Evolutionary conservation across 1,140 invertebrate genomes (phyloP).

Genomic region (Sinella curviseta): DNA sequence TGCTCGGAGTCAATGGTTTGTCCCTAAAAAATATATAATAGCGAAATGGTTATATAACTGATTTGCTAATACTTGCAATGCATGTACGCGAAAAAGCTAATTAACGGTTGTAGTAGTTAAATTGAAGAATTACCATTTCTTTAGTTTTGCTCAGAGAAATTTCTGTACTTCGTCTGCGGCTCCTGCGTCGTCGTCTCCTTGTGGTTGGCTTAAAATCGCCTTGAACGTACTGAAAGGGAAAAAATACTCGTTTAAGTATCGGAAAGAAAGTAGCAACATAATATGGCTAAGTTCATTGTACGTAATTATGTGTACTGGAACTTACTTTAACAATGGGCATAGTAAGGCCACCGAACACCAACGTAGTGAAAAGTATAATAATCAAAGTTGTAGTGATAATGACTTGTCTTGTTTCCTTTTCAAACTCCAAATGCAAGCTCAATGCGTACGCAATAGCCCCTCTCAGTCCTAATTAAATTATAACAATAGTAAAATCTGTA

Average conservation of each 20-base stretch:
- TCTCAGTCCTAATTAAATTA: constrained; percentile 59
- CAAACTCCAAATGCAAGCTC: constrained; percentile 92
- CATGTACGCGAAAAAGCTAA: background rate
- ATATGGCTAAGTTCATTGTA: too few relatives aligned
- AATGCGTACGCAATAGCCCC: constrained; percentile 98
- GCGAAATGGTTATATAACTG: too few relatives aligned
- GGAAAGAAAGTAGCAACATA: too few relatives aligned
- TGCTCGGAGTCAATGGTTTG: constrained; percentile 95
- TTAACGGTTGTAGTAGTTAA: constrained; percentile 32
- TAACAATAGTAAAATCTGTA: background rate
- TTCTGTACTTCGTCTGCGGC: constrained; percentile 72
- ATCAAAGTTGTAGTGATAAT: constrained; percentile 96
- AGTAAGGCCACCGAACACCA: constrained; percentile 92
- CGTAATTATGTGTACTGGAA: too few relatives aligned
- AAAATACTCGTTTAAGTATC: constrained; percentile 25
- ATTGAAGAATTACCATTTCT: constrained; percentile 72
- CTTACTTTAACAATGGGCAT: constrained; percentile 89
- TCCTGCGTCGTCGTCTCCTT: constrained; percentile 62
- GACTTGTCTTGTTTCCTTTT: constrained; percentile 88
- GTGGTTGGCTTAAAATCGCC: constrained; percentile 64
- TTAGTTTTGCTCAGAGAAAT: constrained; percentile 93
- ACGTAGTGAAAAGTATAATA: constrained; percentile 91
- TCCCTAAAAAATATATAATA: constrained; percentile 66
- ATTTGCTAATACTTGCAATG: too few relatives aligned
- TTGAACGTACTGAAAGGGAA: constrained; percentile 59